phyloP scores from a whole-genome alignment of 2,113 vertebrate species.

The Ancistrus triradiatus region DNA sequence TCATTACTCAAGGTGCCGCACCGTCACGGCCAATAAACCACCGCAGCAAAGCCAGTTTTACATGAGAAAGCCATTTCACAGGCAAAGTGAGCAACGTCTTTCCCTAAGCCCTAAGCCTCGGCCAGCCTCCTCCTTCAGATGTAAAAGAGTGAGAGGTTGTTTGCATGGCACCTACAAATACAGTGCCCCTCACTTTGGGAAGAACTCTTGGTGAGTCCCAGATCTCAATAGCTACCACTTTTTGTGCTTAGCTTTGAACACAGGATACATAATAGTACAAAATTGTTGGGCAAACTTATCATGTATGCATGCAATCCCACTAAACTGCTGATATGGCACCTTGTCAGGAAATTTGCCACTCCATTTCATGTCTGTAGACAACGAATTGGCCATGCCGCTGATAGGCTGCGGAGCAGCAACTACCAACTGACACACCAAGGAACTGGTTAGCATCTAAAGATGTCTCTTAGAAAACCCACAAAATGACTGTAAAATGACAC shows the following conservation, averaged over 20 bases:
- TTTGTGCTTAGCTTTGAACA: not conserved
- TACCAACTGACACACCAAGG: not conserved
- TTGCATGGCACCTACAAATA: slow-evolving; percentile 76
- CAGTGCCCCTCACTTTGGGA: slow-evolving; percentile 67
- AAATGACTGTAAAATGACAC: slow-evolving; percentile 25
- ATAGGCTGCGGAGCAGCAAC: not conserved
- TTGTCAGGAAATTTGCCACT: not conserved
- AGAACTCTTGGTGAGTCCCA: slow-evolving; percentile 54
- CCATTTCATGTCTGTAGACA: not conserved
- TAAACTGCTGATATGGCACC: not conserved
- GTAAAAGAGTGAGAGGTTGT: slow-evolving; percentile 58
- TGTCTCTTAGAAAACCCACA: not conserved
- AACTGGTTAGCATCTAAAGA: slow-evolving; percentile 5
- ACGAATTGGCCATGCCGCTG: not conserved
- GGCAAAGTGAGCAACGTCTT: slow-evolving; percentile 70
- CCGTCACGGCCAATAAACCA: slow-evolving; percentile 69
- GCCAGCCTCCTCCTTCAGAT: slow-evolving; percentile 56
- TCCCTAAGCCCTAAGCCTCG: slow-evolving; percentile 53
- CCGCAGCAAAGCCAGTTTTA: slow-evolving; percentile 60
- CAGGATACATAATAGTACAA: no score
- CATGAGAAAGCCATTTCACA: slow-evolving; percentile 71
- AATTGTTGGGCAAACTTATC: no score
- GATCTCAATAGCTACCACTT: not conserved
- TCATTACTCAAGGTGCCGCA: slow-evolving; percentile 62
- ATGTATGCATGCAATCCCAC: not conserved